phyloP scores from a whole-genome alignment of 1,140 invertebrate species.

The Stegodyphus dumicola region DNA sequence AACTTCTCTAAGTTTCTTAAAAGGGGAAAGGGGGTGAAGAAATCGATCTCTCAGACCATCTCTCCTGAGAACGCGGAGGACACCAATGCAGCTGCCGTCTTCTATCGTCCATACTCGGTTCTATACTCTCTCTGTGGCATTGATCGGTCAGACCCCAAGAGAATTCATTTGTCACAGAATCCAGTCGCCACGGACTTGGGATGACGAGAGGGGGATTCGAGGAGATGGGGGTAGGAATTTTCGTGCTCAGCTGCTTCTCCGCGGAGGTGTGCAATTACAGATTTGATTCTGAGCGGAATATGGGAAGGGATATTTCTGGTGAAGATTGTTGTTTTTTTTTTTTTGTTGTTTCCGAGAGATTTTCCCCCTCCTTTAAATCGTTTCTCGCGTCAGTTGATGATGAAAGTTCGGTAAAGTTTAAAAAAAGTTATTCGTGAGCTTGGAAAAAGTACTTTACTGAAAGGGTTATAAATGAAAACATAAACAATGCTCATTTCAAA shows the following conservation, averaged over 20 bases:
- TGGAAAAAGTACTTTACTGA: too few relatives aligned
- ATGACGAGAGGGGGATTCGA: neutral
- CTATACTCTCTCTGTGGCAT: conserved; percentile 4
- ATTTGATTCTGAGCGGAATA: conserved; percentile 16
- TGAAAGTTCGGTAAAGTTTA: too few relatives aligned
- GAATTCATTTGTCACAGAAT: conserved; percentile 41
- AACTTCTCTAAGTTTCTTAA: conserved; percentile 48
- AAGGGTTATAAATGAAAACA: too few relatives aligned
- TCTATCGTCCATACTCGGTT: conserved; percentile 19
- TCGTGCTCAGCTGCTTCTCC: conserved; percentile 30
- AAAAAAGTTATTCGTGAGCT: too few relatives aligned
- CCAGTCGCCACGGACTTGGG: neutral
- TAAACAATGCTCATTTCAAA: too few relatives aligned
- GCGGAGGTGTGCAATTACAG: conserved; percentile 42
- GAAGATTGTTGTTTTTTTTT: too few relatives aligned
- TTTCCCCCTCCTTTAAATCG: too few relatives aligned
- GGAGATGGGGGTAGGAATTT: neutral
- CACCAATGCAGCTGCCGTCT: conserved; percentile 39
- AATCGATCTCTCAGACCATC: conserved; percentile 14
- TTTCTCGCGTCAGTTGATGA: too few relatives aligned
- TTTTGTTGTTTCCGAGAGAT: too few relatives aligned
- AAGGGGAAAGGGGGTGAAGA: neutral
- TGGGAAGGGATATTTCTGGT: conserved; percentile 7
- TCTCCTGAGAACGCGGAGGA: conserved; percentile 36
- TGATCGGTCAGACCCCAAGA: conserved; percentile 16